Evolutionary conservation across 2,888 invertebrate species (phyloP).

Genomic region (Trissolcus japonicus): DNA sequence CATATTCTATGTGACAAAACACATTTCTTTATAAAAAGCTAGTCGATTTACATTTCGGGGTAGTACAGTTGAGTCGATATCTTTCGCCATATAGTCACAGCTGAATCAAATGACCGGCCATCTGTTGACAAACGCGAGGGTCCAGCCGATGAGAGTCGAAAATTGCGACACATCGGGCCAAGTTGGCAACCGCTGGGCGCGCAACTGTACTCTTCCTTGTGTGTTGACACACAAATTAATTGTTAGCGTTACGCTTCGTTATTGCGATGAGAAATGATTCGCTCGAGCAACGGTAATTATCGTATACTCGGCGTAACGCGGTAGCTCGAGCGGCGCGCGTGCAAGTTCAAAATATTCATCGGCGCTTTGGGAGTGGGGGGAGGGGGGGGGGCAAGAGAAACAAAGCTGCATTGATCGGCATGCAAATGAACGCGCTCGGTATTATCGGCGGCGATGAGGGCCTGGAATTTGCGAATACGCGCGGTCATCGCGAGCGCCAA

Average conservation of each 20-base stretch:
- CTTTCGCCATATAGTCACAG: slow-evolving; percentile 1
- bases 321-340: slow-evolving; percentile 8
- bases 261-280: slow-evolving; percentile 15
- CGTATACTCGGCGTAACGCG: slow-evolving; percentile 11
- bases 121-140: slow-evolving; percentile 23
- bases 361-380: not conserved
- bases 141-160: slow-evolving; percentile 8
- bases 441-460: slow-evolving; percentile 33
- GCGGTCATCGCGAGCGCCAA: slow-evolving; percentile 27
- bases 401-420: slow-evolving; percentile 55
- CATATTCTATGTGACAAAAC: slow-evolving; percentile 8
- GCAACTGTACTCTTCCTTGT: slow-evolving; percentile 12
- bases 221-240: slow-evolving; percentile 5
- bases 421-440: slow-evolving; percentile 45
- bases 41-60: slow-evolving; percentile 8
- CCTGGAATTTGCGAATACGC: slow-evolving; percentile 8
- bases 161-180: slow-evolving; percentile 24
- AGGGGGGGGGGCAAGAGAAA: slow-evolving; percentile 9
- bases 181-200: not conserved
- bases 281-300: slow-evolving; percentile 17
- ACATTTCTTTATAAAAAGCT: slow-evolving; percentile 2
- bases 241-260: slow-evolving; percentile 9
- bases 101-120: slow-evolving; percentile 10
- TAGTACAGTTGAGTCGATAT: not conserved
- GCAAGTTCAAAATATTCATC: slow-evolving; percentile 26